A percentile compares a stretch with the other conserved stretches of the same genome.
Evolutionary conservation across 2,797 vertebrate species (phyloP).

Genomic region (Dermochelys coriacea): DNA sequence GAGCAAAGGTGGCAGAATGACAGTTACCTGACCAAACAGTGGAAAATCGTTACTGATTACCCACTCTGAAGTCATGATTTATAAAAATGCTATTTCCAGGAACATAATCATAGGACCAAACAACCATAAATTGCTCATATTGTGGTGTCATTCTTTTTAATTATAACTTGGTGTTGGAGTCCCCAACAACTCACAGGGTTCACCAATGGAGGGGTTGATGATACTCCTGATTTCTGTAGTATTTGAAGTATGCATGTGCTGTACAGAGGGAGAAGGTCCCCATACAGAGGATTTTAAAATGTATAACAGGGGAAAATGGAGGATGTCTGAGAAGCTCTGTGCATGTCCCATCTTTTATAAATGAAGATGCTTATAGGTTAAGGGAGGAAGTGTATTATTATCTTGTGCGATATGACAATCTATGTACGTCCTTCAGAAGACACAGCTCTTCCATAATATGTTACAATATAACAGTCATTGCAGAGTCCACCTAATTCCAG

Average conservation of each 20-base stretch:
- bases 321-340: background rate
- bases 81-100: slow-evolving; percentile 22
- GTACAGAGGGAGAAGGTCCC: background rate
- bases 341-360: background rate
- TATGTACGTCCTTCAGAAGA: background rate
- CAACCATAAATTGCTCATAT: background rate
- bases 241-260: background rate
- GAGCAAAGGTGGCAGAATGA: slow-evolving; percentile 5
- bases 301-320: background rate
- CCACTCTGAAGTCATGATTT: slow-evolving; percentile 42
- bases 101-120: background rate
- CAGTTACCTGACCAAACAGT: slow-evolving; percentile 48
- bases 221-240: background rate
- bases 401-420: background rate
- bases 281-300: background rate
- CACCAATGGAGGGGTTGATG: fast-evolving
- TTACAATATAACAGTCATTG: background rate
- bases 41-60: slow-evolving; percentile 57
- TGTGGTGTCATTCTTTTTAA: background rate
- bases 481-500: background rate
- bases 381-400: background rate
- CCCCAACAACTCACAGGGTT: background rate
- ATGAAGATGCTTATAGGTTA: background rate
- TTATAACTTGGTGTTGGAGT: background rate
- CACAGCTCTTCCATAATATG: background rate